These are phyloP conservation scores for Acipenser ruthenus DNA, from an alignment of 2,797 vertebrate genomes.

Conservation along the genomic window DNA sequence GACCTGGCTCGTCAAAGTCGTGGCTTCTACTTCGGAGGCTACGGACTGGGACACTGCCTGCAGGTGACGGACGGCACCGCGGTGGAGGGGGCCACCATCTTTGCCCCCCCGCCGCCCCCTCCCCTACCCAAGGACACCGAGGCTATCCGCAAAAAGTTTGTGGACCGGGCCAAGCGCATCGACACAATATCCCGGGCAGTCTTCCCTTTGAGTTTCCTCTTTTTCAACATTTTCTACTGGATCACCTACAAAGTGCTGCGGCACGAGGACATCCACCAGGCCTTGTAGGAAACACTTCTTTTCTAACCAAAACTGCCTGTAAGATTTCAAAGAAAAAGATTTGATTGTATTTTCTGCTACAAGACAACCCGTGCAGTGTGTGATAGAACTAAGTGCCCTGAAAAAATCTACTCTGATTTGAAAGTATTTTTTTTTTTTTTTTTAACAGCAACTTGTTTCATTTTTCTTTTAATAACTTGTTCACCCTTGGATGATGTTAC, in stretches of 20 bases:
- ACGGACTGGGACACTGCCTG: slow-evolving; percentile 76
- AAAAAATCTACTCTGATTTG: too few relatives aligned
- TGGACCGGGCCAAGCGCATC: slow-evolving; percentile 81
- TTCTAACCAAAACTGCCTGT: slow-evolving; percentile 53
- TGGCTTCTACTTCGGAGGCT: slow-evolving; percentile 78
- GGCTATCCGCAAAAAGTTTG: slow-evolving; percentile 58
- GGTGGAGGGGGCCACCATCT: slow-evolving; percentile 56
- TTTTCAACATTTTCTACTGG: slow-evolving; percentile 96
- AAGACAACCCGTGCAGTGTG: slow-evolving; percentile 27
- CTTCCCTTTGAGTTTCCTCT: slow-evolving; percentile 85
- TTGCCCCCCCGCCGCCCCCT: slow-evolving; percentile 53
- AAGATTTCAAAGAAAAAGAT: slow-evolving; percentile 30
- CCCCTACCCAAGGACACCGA: slow-evolving; percentile 60
- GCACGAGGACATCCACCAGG: slow-evolving; percentile 76
- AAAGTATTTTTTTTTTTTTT: too few relatives aligned
- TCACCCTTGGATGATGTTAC: too few relatives aligned
- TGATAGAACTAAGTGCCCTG: slow-evolving; percentile 49
- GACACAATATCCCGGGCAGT: slow-evolving; percentile 83
- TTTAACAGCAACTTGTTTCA: too few relatives aligned
- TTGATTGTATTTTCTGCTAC: slow-evolving; percentile 30
- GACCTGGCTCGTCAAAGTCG: slow-evolving; percentile 71
- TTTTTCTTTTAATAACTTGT: too few relatives aligned
- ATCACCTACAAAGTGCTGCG: slow-evolving; percentile 85
- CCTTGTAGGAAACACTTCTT: slow-evolving; percentile 53
- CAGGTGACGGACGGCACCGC: slow-evolving; percentile 61